Evolutionary conservation across 2,113 vertebrate genomes (phyloP), one percentile per base, ranked within the genome.

Genomic region (Syngnathoides biaculeatus): DNA sequence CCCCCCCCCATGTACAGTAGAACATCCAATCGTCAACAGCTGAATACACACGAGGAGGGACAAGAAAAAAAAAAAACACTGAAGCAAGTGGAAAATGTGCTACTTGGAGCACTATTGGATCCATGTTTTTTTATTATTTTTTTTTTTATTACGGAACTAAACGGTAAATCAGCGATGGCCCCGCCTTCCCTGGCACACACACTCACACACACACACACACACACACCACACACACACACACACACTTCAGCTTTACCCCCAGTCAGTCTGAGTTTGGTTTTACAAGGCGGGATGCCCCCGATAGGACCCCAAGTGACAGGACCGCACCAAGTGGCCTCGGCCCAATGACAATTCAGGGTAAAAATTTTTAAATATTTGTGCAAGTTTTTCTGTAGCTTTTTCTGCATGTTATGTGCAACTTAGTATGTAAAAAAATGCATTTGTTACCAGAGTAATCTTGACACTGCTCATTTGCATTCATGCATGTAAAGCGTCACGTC

Each of bases 331-430:
- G 71, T 22, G 72, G 42, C 68, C 71, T 68, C 64, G 73, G 61
- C 64, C 84, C 55, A 81, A 87, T 87, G 79, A 88, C 59, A 80
- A 80, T 42, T 69, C 2, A 38, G 82, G 84, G 88, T 88, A 84
- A 81, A 42, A 81, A 42, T 30, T 40, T 40, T 0, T 14, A 35
- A 11, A 30, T n/a, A 45, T 48, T 14, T 47, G 5, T 39, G 20
- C 40, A n/a, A 48, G 17, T 35, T 73, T 48, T 68, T 35, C 43
- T 76, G 39, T 22, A 62, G 19, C 10, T 38, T 4, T 53, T 0
- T 58, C 14, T 6, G 20, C 5, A 43, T 20, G 52, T 61, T 62
- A 17, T 42, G n/a, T 24, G 39, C n/a, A 42, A 60, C 11, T 43
- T 15, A 5, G 15, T 26, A 27, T 53, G 22, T 13, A 24, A 26